phyloP scores from a whole-genome alignment of 2,113 vertebrate species.

The Rhea americana region DNA sequence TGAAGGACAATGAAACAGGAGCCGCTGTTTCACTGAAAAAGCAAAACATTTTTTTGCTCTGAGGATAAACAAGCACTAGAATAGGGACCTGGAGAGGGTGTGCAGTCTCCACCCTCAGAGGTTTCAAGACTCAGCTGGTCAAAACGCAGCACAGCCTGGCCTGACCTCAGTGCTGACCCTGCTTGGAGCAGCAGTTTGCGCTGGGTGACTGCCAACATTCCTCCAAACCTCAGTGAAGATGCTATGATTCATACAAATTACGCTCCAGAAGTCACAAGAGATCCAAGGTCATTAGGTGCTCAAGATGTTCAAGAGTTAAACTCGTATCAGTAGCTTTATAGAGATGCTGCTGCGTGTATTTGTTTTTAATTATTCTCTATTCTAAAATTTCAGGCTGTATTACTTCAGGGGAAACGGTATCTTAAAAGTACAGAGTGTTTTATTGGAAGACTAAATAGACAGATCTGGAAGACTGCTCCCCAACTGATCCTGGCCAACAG shows the following conservation, averaged over 20 bases:
- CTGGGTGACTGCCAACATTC: neutral
- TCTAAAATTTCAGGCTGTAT: neutral
- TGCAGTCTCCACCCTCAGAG: neutral
- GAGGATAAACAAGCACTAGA: neutral
- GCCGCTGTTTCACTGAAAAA: neutral
- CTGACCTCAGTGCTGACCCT: neutral
- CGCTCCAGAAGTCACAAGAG: neutral
- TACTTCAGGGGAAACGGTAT: neutral
- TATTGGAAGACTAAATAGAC: neutral
- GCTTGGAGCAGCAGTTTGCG: neutral
- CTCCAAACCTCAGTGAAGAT: neutral
- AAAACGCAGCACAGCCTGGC: neutral
- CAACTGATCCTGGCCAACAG: neutral
- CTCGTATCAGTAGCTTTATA: neutral
- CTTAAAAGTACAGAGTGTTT: neutral
- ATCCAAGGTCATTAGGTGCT: neutral
- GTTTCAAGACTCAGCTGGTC: neutral
- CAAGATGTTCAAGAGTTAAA: neutral
- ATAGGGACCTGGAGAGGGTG: accelerated
- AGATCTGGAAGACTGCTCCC: neutral
- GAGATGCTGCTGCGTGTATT: neutral
- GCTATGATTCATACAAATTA: neutral
- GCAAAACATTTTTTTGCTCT: neutral
- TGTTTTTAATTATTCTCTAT: neutral
- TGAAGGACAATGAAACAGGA: neutral